Evolutionary conservation across 2,113 vertebrate species (phyloP), one percentile per base, ranked within the genome.

Genomic region (Cololabis saira): DNA sequence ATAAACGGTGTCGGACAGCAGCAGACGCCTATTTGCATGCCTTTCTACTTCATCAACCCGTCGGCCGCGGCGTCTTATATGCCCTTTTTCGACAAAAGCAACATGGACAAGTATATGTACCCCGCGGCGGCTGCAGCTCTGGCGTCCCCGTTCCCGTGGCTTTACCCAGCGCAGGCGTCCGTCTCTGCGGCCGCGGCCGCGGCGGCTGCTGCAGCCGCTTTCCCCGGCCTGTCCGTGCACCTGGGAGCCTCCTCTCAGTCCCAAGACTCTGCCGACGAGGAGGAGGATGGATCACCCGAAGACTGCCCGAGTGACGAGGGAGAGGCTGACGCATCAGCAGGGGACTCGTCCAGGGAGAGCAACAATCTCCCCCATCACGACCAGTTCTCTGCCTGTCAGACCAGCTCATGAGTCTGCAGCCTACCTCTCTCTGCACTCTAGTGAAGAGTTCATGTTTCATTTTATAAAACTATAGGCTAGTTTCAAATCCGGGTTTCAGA

Each of bases 41-140:
- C 96, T 61, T 94, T 95, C 83, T 95, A 95, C 80, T 95, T 98
- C 91, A 95, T 96, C 80, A 95, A 96, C 85, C 94, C 96, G 2
- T 95, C 96, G 0, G 95, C 96, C 0, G 95, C 95, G 54, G 94
- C 95, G 24, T 95, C 95, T 27, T 92, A 97, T 83, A 93, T 96
- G 93, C 96, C 96, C 59, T 90, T 96, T 76, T 90, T 97, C 86
- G 96, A 97, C 71, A 97, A 95, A 71, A 90, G 88, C 80, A 86
- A 91, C 88, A 84, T 96, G 81, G 96, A 98, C 49, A 97, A 95
- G 78, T 95, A 93, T 71, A 90, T 97, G 71, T 96, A 95, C 80
- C 95, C 95, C 0, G 87, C 92, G 0, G 91, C 89, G n/a, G 85
- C 91, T 1, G 90, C n/a, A n/a, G n/a, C 93, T 8, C 84, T 93